Evolutionary conservation across 1,140 invertebrate species (phyloP).

Genomic region (Drosophila nigromelanica): DNA sequence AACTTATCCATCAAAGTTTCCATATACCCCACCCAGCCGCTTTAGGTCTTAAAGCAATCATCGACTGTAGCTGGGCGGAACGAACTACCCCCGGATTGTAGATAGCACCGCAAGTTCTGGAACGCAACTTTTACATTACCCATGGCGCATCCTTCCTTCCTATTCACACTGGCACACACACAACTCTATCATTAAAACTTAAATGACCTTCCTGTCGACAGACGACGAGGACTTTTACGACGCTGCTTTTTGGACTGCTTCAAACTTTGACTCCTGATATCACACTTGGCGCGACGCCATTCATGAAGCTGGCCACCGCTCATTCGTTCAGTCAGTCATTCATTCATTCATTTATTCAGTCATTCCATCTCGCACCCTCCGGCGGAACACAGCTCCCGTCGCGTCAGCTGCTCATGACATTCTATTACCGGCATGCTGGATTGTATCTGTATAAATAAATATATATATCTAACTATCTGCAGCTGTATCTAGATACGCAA

Average conservation of each 20-base stretch:
- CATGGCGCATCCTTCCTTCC: slow-evolving; percentile 41
- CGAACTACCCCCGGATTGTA: slow-evolving; percentile 13
- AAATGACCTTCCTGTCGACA: slow-evolving; percentile 76
- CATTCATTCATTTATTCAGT: slow-evolving; percentile 34
- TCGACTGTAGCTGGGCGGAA: slow-evolving; percentile 16
- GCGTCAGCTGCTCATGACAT: slow-evolving; percentile 70
- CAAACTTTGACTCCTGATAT: slow-evolving; percentile 74
- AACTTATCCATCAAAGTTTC: slow-evolving; percentile 49
- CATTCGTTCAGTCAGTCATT: slow-evolving; percentile 32
- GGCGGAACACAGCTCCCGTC: slow-evolving; percentile 24
- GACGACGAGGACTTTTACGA: slow-evolving; percentile 47
- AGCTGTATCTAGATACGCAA: slow-evolving; percentile 74
- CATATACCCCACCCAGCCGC: slow-evolving; percentile 44
- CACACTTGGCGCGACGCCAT: slow-evolving; percentile 36
- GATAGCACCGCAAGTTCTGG: slow-evolving; percentile 57
- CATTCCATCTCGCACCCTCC: slow-evolving; percentile 48
- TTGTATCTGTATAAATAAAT: slow-evolving; percentile 45
- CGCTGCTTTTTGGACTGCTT: slow-evolving; percentile 37
- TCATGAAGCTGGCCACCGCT: slow-evolving; percentile 16
- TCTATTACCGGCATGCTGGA: slow-evolving; percentile 60
- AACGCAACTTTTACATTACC: slow-evolving; percentile 48
- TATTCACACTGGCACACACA: slow-evolving; percentile 24
- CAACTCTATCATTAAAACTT: slow-evolving; percentile 82
- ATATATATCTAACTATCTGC: slow-evolving; percentile 48
- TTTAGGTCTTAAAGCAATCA: slow-evolving; percentile 69